These are phyloP conservation scores for Aselliscus stoliczkanus DNA, from an alignment of 2,797 vertebrate genomes.

Conservation along the genomic window DNA sequence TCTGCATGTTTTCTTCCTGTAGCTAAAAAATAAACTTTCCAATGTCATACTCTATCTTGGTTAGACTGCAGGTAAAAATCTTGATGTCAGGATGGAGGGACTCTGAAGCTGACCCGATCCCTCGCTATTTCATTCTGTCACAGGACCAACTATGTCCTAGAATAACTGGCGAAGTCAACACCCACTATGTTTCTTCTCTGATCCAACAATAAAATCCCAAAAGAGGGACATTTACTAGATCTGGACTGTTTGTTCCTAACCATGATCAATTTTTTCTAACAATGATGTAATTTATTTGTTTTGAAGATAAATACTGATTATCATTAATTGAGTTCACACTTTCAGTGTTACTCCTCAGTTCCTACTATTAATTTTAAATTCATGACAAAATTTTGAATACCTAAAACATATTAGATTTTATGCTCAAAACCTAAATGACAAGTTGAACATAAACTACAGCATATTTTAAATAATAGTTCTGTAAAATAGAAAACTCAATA, in stretches of 20 bases:
- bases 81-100: too few relatives aligned
- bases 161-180: background rate
- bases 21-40: background rate
- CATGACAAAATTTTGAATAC: background rate
- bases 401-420: background rate
- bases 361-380: background rate
- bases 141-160: background rate
- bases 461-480: background rate
- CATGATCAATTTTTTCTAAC: background rate
- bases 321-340: background rate
- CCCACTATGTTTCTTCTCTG: background rate
- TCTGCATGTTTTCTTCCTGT: background rate
- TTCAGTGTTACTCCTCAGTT: background rate
- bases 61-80: background rate
- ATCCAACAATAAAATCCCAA: background rate
- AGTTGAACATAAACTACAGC: background rate
- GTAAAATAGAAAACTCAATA: background rate
- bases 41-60: background rate
- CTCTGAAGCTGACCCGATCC: background rate
- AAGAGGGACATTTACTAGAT: background rate
- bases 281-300: background rate
- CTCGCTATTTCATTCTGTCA: background rate
- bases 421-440: background rate
- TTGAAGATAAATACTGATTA: background rate
- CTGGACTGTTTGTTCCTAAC: background rate